These are phyloP conservation scores for Brienomyrus brachyistius DNA, from an alignment of 2,113 vertebrate species.

Conservation along the genomic window DNA sequence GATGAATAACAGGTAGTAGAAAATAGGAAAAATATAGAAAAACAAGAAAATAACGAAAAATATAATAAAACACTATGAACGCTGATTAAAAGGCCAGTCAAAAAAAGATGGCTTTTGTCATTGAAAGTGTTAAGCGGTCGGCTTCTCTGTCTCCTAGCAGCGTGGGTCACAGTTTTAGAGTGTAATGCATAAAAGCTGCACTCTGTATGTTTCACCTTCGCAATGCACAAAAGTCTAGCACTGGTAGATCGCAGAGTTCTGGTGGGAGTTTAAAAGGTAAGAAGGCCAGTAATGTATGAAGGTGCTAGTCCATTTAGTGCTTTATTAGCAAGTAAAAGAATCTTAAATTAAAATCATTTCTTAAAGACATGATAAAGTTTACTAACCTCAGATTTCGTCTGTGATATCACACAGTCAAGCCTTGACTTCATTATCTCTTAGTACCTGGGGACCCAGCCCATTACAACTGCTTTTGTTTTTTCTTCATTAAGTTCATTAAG, in stretches of 20 bases:
- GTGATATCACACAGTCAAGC: background rate
- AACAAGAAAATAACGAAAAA: background rate
- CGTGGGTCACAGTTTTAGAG: background rate
- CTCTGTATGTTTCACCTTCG: background rate
- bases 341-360: background rate
- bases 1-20: background rate
- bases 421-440: background rate
- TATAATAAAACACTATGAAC: background rate
- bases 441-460: background rate
- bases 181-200: background rate
- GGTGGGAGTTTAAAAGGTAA: background rate
- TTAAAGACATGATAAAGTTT: background rate
- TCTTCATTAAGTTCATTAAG: background rate
- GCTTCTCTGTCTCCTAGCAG: background rate
- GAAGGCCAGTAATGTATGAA: background rate
- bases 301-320: background rate
- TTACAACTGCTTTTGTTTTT: background rate
- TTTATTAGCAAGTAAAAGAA: background rate
- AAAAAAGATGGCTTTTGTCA: background rate
- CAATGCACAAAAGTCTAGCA: background rate
- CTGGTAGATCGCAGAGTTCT: background rate
- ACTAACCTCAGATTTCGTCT: background rate
- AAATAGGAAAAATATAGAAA: background rate
- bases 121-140: background rate
- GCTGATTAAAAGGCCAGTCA: background rate